phyloP scores from a whole-genome alignment of 1,140 invertebrate species.

The Muscidifurax raptorellus region DNA sequence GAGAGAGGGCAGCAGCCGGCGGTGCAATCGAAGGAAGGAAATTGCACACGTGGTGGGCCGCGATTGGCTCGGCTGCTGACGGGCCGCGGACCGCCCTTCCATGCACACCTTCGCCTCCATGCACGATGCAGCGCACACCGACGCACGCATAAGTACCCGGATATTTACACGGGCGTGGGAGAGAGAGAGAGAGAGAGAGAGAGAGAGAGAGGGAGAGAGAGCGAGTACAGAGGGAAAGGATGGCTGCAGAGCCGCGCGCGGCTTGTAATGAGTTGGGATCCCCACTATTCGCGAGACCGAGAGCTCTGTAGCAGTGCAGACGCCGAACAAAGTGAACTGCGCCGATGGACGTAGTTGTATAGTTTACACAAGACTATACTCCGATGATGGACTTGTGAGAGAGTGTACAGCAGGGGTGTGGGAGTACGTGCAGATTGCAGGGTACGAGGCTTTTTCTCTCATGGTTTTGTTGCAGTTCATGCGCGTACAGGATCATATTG shows the following conservation, averaged over 20 bases:
- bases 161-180: constrained; percentile 20
- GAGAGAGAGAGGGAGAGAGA: too few relatives aligned
- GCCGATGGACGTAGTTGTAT: too few relatives aligned
- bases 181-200: not conserved
- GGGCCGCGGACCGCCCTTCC: constrained; percentile 70
- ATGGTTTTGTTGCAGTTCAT: too few relatives aligned
- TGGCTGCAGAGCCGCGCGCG: not conserved
- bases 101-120: constrained; percentile 58
- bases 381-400: too few relatives aligned
- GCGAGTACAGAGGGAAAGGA: not conserved
- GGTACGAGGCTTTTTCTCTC: too few relatives aligned
- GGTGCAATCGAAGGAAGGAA: constrained; percentile 63
- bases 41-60: constrained; percentile 65
- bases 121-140: not conserved
- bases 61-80: constrained; percentile 72
- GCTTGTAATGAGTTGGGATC: constrained; percentile 2
- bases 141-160: constrained; percentile 51
- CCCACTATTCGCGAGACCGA: not conserved
- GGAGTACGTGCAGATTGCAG: too few relatives aligned
- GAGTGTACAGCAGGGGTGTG: too few relatives aligned
- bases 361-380: too few relatives aligned
- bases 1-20: not conserved
- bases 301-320: too few relatives aligned
- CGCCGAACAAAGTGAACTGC: not conserved
- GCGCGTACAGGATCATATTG: too few relatives aligned